Evolutionary conservation across 2,797 vertebrate genomes (phyloP), one percentile per base, ranked within the genome.

Genomic region (Sparus aurata): DNA sequence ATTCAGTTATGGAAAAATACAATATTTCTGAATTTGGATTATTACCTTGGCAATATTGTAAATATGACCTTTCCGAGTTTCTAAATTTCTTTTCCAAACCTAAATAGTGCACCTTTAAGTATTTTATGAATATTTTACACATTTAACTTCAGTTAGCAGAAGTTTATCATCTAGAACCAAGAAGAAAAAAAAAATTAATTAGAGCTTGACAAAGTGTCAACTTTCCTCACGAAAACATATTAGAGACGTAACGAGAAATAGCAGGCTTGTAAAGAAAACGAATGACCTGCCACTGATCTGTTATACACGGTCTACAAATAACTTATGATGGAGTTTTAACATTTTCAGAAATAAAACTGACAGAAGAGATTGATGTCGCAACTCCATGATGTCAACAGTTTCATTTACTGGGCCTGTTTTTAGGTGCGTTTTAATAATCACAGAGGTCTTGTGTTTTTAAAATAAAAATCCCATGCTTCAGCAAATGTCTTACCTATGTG

Each of bases 401-500:
- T 79, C 53, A 55, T 84, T 80, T 65, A 20, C 79, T 8, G 69
- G 41, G 49, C 25, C 73, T 3, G 73, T 75, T 79, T 41, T 76
- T 75, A 75, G 55, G 74, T 59, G 69, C 53, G 75, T 82, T 89
- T 86, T 85, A 89, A 82, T 85, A 69, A 87, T 84, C 73, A 23
- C 46, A 0, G 52, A 34, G 78, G 65, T 81, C 86, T 87, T 58
- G 66, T 82, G 77, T 87, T 85, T 89, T 87, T 84, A 73, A 85
- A 90, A 90, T 75, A 87, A 86, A 92, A 89, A 88, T 86, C 84
- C 61, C 85, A 86, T 80, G 80, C 90, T 85, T 90, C 87, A 93
- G 92, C 87, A 49, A 92, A 93, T 90, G 86, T 93, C 92, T 91
- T 85, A 91, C 91, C 89, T 91, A 91, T 84, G 87, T 93, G 94